Conservation (phyloP, 2,113 vertebrate genomes). For the Chloropsis cyanopogon region DNA sequence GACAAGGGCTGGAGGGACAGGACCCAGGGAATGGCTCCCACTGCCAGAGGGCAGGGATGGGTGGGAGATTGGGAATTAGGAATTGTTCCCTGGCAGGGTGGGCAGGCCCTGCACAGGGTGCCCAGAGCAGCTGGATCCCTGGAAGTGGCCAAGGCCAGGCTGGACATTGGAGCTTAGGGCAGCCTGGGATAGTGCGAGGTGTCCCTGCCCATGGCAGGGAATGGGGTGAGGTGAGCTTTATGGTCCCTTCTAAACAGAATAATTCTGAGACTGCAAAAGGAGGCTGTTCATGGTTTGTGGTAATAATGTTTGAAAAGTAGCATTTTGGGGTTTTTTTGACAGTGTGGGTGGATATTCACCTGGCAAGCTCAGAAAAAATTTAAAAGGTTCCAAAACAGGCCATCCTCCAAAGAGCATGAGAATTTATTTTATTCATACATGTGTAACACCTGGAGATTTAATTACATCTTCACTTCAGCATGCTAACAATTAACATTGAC, state of each 20-base stretch:
- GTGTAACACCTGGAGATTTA: slow-evolving; percentile 19
- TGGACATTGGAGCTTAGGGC: background rate
- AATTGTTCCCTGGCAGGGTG: background rate
- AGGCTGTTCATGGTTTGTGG: background rate
- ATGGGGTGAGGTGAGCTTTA: accelerated
- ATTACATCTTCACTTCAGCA: slow-evolving; percentile 14
- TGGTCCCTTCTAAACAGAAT: background rate
- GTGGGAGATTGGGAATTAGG: too few relatives aligned
- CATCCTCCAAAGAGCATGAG: background rate
- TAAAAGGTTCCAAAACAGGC: background rate
- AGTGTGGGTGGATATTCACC: background rate
- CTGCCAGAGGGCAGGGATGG: background rate
- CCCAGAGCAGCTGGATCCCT: background rate
- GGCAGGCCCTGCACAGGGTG: background rate
- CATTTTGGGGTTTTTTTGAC: background rate
- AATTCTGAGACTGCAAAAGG: background rate
- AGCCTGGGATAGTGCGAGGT: accelerated
- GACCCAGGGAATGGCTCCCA: background rate
- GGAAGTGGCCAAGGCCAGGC: accelerated
- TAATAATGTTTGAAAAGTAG: background rate
- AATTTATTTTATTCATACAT: background rate
- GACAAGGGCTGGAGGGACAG: background rate
- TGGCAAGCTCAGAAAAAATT: background rate
- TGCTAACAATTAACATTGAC: slow-evolving; percentile 22
- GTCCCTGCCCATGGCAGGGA: background rate